phyloP scores from a whole-genome alignment of 2,113 vertebrate species.

The Sander lucioperca region DNA sequence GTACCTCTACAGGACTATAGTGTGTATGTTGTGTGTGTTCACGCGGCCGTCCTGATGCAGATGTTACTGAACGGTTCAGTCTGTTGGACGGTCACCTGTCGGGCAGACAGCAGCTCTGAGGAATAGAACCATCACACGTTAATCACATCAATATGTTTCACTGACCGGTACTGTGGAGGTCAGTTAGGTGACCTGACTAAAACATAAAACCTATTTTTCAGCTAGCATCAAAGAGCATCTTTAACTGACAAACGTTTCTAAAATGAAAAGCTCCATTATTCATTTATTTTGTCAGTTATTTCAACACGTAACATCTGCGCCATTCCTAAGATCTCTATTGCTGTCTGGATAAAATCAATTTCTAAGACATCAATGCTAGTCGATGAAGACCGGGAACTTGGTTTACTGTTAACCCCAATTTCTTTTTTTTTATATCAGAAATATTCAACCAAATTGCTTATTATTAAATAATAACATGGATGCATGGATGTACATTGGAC shows the following conservation, averaged over 20 bases:
- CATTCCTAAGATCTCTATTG: not conserved
- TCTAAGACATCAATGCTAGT: not conserved
- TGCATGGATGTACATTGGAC: too few species aligned
- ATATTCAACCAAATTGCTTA: too few species aligned
- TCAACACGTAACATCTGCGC: not conserved
- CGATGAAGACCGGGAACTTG: not conserved
- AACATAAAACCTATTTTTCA: not conserved
- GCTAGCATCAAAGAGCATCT: not conserved
- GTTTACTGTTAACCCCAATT: too few species aligned
- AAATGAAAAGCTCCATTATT: not conserved
- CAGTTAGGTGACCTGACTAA: not conserved
- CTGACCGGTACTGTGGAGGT: not conserved
- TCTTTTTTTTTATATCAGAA: too few species aligned
- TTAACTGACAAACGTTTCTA: not conserved
- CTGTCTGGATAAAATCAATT: not conserved
- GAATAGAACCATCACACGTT: not conserved
- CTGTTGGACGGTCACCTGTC: conserved; percentile 50
- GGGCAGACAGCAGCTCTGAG: conserved; percentile 67
- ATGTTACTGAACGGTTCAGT: conserved; percentile 52
- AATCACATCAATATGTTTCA: not conserved
- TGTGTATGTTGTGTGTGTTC: conserved; percentile 14
- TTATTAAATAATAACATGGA: too few species aligned
- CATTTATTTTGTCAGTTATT: not conserved
- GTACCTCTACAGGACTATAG: not conserved
- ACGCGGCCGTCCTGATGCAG: not conserved